Percentiles rank a stretch among this genome's conserved stretches.
Evolutionary conservation across 2,888 invertebrate species (phyloP).

Genomic region (Tachystola acroxantha): DNA sequence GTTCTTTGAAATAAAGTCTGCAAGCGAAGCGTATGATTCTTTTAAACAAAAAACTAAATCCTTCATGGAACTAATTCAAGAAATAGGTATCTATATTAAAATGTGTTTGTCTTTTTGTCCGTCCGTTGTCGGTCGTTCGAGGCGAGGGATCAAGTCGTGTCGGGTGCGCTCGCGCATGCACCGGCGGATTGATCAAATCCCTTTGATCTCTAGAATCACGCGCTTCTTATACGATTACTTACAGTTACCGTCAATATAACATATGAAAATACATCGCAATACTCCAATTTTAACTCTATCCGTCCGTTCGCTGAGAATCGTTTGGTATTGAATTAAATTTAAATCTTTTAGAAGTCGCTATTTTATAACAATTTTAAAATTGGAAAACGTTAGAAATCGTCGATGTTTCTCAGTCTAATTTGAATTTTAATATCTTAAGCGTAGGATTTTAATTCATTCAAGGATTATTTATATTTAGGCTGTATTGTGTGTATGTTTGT

Average conservation of each 20-base stretch:
- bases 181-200: slow-evolving; percentile 59
- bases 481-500: slow-evolving; percentile 17
- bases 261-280: slow-evolving; percentile 17
- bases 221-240: slow-evolving; percentile 70
- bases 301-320: too few species aligned
- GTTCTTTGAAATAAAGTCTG: not conserved
- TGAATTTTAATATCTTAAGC: slow-evolving; percentile 6
- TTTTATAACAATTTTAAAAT: not conserved
- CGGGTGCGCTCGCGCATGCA: slow-evolving; percentile 35
- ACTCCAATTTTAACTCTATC: slow-evolving; percentile 11
- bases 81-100: too few species aligned
- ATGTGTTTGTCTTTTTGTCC: too few species aligned
- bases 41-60: not conserved
- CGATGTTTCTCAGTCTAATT: slow-evolving; percentile 8
- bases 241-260: slow-evolving; percentile 42
- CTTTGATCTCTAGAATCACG: slow-evolving; percentile 69
- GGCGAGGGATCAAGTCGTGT: slow-evolving; percentile 51
- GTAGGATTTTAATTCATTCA: not conserved
- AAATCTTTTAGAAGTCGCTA: not conserved
- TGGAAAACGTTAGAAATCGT: not conserved
- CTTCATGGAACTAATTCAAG: not conserved
- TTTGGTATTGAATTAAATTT: not conserved
- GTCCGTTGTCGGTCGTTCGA: slow-evolving; percentile 9
- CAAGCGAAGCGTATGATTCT: not conserved
- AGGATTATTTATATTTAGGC: slow-evolving; percentile 2